Percentiles rank a stretch among this genome's conserved stretches.
Evolutionary conservation across 2,797 vertebrate genomes (phyloP).

Genomic region (Sebastes variabilis): DNA sequence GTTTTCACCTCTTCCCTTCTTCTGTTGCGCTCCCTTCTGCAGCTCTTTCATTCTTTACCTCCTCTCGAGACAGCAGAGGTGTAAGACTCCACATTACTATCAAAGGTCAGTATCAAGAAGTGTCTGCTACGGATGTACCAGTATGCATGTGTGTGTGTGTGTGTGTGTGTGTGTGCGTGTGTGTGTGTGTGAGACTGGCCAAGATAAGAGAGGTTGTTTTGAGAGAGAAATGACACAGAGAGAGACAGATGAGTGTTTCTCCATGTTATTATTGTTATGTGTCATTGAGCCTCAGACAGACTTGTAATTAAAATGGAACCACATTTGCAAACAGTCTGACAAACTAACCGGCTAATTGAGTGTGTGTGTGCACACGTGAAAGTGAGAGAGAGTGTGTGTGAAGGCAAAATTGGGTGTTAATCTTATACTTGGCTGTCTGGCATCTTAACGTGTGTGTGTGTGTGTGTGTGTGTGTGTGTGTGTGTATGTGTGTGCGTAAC

Average conservation of each 20-base stretch:
- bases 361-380: background rate
- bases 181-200: background rate
- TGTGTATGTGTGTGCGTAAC: slow-evolving; percentile 25
- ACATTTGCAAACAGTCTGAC: slow-evolving; percentile 72
- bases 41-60: background rate
- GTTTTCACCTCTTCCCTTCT: background rate
- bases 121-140: background rate
- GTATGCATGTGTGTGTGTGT: background rate
- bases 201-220: slow-evolving; percentile 55
- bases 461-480: background rate
- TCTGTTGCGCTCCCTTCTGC: background rate
- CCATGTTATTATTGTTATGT: slow-evolving; percentile 73
- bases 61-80: background rate
- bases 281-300: slow-evolving; percentile 74
- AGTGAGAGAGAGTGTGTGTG: background rate
- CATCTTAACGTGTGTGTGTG: slow-evolving; percentile 19
- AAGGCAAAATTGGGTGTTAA: slow-evolving; percentile 68
- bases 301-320: slow-evolving; percentile 71
- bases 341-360: slow-evolving; percentile 65
- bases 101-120: slow-evolving; percentile 27
- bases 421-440: slow-evolving; percentile 62
- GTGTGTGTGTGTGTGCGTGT: background rate
- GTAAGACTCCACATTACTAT: slow-evolving; percentile 14
- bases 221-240: slow-evolving; percentile 40
- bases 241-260: slow-evolving; percentile 63